These are phyloP conservation scores for Sussaba pulchella DNA, from an alignment of 2,888 invertebrate species.

Conservation along the genomic window DNA sequence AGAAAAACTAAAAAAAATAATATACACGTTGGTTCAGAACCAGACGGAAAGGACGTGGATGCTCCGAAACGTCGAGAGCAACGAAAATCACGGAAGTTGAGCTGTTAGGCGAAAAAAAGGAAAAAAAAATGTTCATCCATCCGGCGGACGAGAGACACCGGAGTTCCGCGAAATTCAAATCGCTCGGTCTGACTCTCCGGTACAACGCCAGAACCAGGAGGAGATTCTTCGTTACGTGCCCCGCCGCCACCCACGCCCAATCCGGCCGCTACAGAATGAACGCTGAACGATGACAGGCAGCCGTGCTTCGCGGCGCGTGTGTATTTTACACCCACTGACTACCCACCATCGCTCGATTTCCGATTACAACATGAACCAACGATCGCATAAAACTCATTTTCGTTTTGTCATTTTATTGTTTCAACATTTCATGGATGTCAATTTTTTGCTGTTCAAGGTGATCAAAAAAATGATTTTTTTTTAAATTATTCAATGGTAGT, in stretches of 20 bases:
- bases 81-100: constrained; percentile 3
- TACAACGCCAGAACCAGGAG: constrained; percentile 16
- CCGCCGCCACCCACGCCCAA: constrained; percentile 74
- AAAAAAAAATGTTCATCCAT: constrained; percentile 61
- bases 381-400: constrained; percentile 40
- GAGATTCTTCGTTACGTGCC: constrained; percentile 42
- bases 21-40: constrained; percentile 61
- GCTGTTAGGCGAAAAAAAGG: constrained; percentile 62
- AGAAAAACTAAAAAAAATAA: constrained; percentile 46
- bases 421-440: not conserved
- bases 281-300: constrained; percentile 77
- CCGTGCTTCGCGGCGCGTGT: constrained; percentile 74
- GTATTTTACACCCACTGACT: constrained; percentile 79
- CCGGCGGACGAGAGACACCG: constrained; percentile 59
- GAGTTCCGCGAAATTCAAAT: constrained; percentile 65
- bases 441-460: not conserved
- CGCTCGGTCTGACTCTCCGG: constrained; percentile 34
- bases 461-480: not conserved
- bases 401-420: not conserved
- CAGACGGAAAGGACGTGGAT: not conserved
- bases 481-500: no score
- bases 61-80: not conserved
- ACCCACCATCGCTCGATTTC: constrained; percentile 71
- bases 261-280: constrained; percentile 71
- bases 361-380: constrained; percentile 29